Conservation (phyloP, 2,113 vertebrate genomes). For the Spea bombifrons region DNA sequence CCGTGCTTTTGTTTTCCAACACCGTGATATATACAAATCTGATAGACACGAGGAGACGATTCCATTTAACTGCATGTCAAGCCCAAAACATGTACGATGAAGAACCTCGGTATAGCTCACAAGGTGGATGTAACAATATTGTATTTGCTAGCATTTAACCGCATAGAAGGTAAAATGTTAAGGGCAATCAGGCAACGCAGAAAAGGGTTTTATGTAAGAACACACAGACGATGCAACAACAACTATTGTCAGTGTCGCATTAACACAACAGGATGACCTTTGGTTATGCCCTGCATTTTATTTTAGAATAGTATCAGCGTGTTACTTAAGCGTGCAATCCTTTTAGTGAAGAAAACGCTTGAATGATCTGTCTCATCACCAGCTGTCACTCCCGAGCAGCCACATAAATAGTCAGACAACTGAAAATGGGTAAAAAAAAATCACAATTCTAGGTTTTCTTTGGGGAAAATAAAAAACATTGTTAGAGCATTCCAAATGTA, state of each 20-base stretch:
- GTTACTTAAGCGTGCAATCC: conserved; percentile 20
- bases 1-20: too few species aligned
- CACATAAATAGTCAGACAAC: not conserved
- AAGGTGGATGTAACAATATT: not conserved
- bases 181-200: not conserved
- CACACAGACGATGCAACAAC: not conserved
- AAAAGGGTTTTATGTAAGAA: conserved; percentile 27
- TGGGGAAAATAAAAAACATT: not conserved
- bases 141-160: conserved; percentile 8
- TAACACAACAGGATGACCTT: conserved; percentile 34
- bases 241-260: not conserved
- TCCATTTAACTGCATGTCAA: not conserved
- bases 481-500: not conserved
- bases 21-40: too few species aligned
- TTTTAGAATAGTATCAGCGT: conserved; percentile 9
- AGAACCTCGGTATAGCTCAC: not conserved
- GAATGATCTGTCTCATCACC: conserved; percentile 28
- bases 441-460: not conserved
- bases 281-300: conserved; percentile 19
- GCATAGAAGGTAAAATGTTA: not conserved
- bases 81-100: not conserved
- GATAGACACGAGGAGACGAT: too few species aligned
- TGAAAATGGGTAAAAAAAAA: conserved; percentile 3
- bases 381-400: conserved; percentile 13
- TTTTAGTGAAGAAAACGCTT: conserved; percentile 33